These are phyloP conservation scores for Pelmatolapia mariae DNA, from an alignment of 2,113 vertebrate genomes.

Conservation along the genomic window DNA sequence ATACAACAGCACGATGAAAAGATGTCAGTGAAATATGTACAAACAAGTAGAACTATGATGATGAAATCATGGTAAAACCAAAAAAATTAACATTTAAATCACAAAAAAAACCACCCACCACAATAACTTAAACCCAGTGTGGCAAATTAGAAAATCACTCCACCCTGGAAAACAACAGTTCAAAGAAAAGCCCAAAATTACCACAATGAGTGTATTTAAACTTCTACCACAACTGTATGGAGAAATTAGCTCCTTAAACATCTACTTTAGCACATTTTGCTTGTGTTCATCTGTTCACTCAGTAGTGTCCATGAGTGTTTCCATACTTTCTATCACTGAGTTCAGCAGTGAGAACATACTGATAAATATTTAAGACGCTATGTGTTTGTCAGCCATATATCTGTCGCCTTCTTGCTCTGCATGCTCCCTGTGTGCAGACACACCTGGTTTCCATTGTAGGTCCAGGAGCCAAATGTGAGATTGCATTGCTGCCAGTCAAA, in stretches of 20 bases:
- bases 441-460: conserved; percentile 97
- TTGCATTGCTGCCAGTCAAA: conserved; percentile 95
- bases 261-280: neutral
- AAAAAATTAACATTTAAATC: neutral
- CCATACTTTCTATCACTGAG: neutral
- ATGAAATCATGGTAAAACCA: neutral
- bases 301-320: neutral
- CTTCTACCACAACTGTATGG: neutral
- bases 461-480: conserved; percentile 98
- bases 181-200: neutral
- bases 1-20: neutral
- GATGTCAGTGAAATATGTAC: neutral
- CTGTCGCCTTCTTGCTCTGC: neutral
- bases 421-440: neutral
- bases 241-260: neutral
- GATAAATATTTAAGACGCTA: neutral
- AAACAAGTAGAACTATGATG: neutral
- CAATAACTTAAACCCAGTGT: neutral
- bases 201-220: neutral
- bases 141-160: neutral
- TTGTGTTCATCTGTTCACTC: neutral
- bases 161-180: neutral
- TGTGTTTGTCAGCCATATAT: neutral
- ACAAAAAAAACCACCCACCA: neutral
- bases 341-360: neutral